Base-by-base conservation (phyloP, 1,140 invertebrate genomes). In the Cephus cinctus region DNA sequence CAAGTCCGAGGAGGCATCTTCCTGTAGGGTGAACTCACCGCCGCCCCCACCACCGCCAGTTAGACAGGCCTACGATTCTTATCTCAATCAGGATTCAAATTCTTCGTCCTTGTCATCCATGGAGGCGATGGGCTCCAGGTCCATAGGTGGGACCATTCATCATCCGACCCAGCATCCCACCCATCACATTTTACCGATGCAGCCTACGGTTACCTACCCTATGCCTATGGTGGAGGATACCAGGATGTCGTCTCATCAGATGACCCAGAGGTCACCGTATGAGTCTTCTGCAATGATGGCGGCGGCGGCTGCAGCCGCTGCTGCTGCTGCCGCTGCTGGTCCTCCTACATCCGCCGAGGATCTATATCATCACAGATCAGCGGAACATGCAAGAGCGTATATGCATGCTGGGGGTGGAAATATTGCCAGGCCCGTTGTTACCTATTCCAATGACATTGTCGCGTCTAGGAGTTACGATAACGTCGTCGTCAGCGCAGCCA, bases 71-170 rank as follows among this genome's bases (percentile, higher is more conserved):
- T 84, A 84, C 67, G 83, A 85, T 51, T 76, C 81, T 0, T 86
- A 86, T 54, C 63, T 84, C 41, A 84, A 81, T 56, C 83, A 85
- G 63, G 84, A 86, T 56, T 85, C 83, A 0, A 87, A 88, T 69
- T 89, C 86, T 5, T 84, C 83, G 3, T 85, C 83, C 16, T 78
- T 84, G 67, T 87, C 86, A 12, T 86, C 81, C 57, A 86, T 88
- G 83, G 87, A 88, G 61, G 80, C 84, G 44, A 81, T 83, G 75
- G 77, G 75, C 3, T 75, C 78, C 1, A 68, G 80, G 20, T 73
- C 58, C 57, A 77, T 75, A 43, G 63, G 65, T 2, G 56, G 64
- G 2, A 68, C 71, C 16, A 71, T 75, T 44, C 74, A 76, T 52
- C 75, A 78, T 34, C 67, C 72, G 0, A 65, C 61, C 5, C 75